Evolutionary conservation across 2,888 invertebrate genomes (phyloP).

Genomic region (Tetragonisca angustula): DNA sequence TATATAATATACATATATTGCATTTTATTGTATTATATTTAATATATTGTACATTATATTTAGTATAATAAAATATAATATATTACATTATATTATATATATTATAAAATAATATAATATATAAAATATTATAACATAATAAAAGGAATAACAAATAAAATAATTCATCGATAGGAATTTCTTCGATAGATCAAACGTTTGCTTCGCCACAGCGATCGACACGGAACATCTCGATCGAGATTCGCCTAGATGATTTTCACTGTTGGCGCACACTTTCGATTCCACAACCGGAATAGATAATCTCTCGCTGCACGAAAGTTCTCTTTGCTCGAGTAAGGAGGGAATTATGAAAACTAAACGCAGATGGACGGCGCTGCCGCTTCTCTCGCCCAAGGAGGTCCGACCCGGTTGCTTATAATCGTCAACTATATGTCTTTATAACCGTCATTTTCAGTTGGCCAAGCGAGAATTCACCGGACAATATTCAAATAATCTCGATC

Average conservation of each 20-base stretch:
- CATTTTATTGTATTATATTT: no score
- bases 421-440: conserved; percentile 53
- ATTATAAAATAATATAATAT: no score
- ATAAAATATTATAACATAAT: no score
- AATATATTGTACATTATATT: no score
- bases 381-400: conserved; percentile 14
- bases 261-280: conserved; percentile 27
- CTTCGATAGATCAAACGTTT: no score
- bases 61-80: no score
- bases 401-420: conserved; percentile 44
- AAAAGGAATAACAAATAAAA: no score
- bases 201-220: background rate
- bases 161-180: no score
- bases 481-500: conserved; percentile 74
- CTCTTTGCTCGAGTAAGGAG: conserved; percentile 4
- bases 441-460: conserved; percentile 44
- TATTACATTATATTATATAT: no score
- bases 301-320: conserved; percentile 3
- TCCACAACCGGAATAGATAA: background rate
- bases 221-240: background rate
- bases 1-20: no score
- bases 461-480: conserved; percentile 50
- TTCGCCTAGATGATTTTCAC: background rate
- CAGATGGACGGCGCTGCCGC: conserved; percentile 29
- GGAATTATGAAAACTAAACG: background rate